Evolutionary conservation across 2,113 vertebrate species (phyloP).

Genomic region (Mola mola): DNA sequence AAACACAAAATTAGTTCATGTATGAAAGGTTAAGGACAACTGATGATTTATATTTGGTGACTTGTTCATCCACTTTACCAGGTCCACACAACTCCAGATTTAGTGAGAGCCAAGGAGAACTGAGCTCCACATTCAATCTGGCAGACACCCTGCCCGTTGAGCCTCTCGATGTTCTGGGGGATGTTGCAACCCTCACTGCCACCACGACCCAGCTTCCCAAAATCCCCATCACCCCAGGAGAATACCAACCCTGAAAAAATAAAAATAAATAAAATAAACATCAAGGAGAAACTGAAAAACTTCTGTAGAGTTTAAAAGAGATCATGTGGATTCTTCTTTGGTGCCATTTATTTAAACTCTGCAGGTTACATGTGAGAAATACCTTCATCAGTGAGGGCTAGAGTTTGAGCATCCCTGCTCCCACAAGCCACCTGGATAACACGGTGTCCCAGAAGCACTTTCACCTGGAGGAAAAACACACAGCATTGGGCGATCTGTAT

Average conservation of each 20-base stretch:
- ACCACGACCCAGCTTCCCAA: conserved; percentile 96
- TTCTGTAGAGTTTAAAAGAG: neutral
- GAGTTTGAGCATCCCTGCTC: conserved; percentile 95
- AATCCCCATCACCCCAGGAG: conserved; percentile 98
- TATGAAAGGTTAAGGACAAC: neutral
- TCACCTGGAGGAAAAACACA: conserved; percentile 84
- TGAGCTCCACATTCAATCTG: conserved; percentile 99
- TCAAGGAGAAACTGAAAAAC: neutral
- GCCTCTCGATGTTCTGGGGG: conserved; percentile 97
- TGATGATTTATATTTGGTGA: no score
- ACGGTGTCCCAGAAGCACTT: conserved; percentile 94
- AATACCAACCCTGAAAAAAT: conserved; percentile 89
- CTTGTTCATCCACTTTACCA: conserved; percentile 83
- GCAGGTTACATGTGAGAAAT: conserved; percentile 9
- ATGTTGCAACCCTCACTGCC: conserved; percentile 98
- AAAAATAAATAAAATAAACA: neutral
- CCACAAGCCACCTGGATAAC: conserved; percentile 98
- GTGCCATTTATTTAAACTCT: neutral
- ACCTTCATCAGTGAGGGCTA: conserved; percentile 98
- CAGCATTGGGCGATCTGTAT: no score
- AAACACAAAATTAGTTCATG: neutral
- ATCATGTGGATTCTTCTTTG: neutral
- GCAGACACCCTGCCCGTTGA: conserved; percentile 95
- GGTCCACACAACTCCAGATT: conserved; percentile 98
- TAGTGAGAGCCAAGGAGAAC: conserved; percentile 96